Base-by-base conservation (phyloP, 2,113 vertebrate genomes). In the Polyodon spathula region DNA sequence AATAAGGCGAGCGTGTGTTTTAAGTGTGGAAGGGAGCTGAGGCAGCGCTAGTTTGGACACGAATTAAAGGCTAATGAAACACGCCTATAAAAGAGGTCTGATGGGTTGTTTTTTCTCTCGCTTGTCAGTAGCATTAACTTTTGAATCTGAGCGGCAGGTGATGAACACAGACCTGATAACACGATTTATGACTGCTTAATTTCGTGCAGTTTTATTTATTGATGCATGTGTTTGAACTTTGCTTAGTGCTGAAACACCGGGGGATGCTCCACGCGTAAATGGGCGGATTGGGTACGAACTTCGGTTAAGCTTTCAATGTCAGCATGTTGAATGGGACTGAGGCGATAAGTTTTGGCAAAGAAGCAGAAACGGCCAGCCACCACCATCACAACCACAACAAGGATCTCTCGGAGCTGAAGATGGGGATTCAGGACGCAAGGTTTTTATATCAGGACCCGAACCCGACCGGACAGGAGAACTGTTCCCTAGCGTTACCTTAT, bases 251-350 rank as follows among this genome's bases (percentile, higher is more conserved):
- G 72, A 76, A 73, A 66, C 58, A 64, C 61, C 68, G 37, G 61
- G 70, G n/a, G 27, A 27, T 27, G 71, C 66, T 71, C 72, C 61
- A 70, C 76, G 81, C 86, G 83, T 84, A 81, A 67, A 92, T 92
- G 90, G 90, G 90, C 81, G 90, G 88, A 27, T 3, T 27, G 27
- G 1, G 27, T 27, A 27, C 27, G 3, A 27, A 27, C 71, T 83
- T 87, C 85, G 88, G 87, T 66, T 83, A 83, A 69, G 82, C 79
- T 71, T 81, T 89, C 64, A 78, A 85, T 78, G 80, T 84, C 85
- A 88, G 86, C 73, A 93, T 93, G 89, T 88, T 92, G 84, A 88
- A 85, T 88, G 84, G 86, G 78, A 75, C 83, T 70, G 76, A 86
- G 70, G 70, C 82, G 79, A 86, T 86, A 81, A 86, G 79, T 82